These are phyloP conservation scores for Tamias sibiricus DNA, from an alignment of 2,113 vertebrate genomes.

Conservation along the genomic window DNA sequence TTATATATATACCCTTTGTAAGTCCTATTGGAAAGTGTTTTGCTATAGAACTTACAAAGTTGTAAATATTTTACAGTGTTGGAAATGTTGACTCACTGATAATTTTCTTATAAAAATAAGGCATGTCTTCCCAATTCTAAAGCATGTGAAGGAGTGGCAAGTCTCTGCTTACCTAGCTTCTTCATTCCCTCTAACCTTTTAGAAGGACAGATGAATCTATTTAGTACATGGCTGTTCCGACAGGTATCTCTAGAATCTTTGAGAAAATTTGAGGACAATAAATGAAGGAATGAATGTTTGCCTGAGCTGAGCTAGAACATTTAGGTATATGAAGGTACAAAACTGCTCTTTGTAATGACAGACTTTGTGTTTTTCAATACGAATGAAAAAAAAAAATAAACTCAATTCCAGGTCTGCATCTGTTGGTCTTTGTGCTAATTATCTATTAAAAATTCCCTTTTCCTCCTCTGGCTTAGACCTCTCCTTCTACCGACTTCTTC, in stretches of 20 bases:
- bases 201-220: background rate
- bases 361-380: background rate
- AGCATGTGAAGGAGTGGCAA: background rate
- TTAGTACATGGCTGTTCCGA: background rate
- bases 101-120: background rate
- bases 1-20: background rate
- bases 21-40: background rate
- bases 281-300: background rate
- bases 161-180: background rate
- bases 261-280: background rate
- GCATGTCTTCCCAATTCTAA: background rate
- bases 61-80: background rate
- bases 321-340: background rate
- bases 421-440: background rate
- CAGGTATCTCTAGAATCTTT: background rate
- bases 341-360: background rate
- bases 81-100: background rate
- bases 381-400: background rate
- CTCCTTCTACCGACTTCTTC: background rate
- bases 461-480: background rate
- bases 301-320: background rate
- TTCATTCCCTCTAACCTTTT: background rate
- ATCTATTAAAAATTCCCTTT: background rate
- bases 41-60: background rate
- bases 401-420: background rate